These are phyloP conservation scores for Limenitis camilla DNA, from an alignment of 2,888 invertebrate species.

Conservation along the genomic window DNA sequence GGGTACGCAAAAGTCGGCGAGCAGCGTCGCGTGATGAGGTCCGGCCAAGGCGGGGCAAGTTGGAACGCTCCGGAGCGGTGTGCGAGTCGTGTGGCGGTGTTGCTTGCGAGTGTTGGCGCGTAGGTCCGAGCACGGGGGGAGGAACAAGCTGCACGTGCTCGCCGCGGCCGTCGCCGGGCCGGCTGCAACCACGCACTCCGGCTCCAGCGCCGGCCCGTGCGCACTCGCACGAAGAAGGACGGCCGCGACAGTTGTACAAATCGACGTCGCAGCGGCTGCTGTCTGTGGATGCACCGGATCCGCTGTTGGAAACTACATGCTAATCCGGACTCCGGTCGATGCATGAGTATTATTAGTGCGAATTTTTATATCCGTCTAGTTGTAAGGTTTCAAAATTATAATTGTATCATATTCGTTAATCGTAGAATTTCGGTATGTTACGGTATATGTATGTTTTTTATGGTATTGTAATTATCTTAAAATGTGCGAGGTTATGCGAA, in stretches of 20 bases:
- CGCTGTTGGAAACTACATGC: constrained; percentile 64
- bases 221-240: constrained; percentile 44
- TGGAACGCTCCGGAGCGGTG: constrained; percentile 33
- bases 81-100: constrained; percentile 39
- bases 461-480: constrained; percentile 50
- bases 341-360: constrained; percentile 69
- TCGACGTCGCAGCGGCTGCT: constrained; percentile 42
- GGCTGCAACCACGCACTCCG: constrained; percentile 27
- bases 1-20: constrained; percentile 27
- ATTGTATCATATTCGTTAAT: constrained; percentile 56
- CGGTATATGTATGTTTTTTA: constrained; percentile 46
- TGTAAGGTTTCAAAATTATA: constrained; percentile 68
- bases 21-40: constrained; percentile 29
- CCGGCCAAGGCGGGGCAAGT: constrained; percentile 21
- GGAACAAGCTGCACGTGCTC: constrained; percentile 19
- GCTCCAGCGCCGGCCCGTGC: constrained; percentile 36
- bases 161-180: constrained; percentile 30
- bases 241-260: constrained; percentile 48
- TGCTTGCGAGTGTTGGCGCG: constrained; percentile 44
- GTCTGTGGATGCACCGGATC: constrained; percentile 41
- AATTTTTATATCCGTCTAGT: constrained; percentile 68
- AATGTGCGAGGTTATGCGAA: constrained; percentile 59
- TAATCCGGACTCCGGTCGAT: constrained; percentile 33
- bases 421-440: constrained; percentile 40
- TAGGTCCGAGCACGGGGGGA: constrained; percentile 38